Percentiles rank a stretch among this genome's conserved stretches.
These are phyloP conservation scores for Threskiornis aethiopicus DNA, from an alignment of 2,797 vertebrate species.

Conservation along the genomic window DNA sequence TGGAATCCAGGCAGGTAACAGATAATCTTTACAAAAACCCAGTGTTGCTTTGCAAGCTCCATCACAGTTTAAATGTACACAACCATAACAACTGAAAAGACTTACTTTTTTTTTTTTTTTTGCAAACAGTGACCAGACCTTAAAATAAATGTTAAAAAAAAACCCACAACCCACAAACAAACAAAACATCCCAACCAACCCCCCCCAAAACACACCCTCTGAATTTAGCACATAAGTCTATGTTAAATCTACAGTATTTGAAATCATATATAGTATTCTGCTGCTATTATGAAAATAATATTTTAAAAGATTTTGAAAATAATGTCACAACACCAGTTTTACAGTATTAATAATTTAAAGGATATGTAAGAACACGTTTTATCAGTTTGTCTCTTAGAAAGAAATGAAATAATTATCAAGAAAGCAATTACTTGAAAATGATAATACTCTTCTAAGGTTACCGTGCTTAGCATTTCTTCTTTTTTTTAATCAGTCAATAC, in stretches of 20 bases:
- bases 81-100: not conserved
- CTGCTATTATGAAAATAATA: constrained; percentile 3
- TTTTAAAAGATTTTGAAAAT: constrained; percentile 15
- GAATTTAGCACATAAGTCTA: not conserved
- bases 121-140: not conserved
- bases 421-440: constrained; percentile 36
- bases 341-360: constrained; percentile 23
- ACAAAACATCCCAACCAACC: not conserved
- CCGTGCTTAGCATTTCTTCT: constrained; percentile 28
- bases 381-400: constrained; percentile 7
- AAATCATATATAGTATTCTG: not conserved
- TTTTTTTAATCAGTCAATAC: constrained; percentile 72
- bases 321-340: not conserved
- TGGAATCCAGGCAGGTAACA: constrained; percentile 55
- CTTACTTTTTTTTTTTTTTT: not conserved
- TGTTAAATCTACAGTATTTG: not conserved
- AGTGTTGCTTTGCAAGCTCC: not conserved
- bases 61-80: not conserved
- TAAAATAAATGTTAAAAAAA: not conserved
- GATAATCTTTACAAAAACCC: constrained; percentile 23
- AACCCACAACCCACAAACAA: not conserved
- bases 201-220: not conserved
- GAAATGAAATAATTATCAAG: constrained; percentile 40
- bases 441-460: constrained; percentile 42
- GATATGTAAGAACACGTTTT: not conserved